Evolutionary conservation across 1,140 invertebrate genomes (phyloP), one percentile per base, ranked within the genome.

Genomic region (Dreissena rostriformis): DNA sequence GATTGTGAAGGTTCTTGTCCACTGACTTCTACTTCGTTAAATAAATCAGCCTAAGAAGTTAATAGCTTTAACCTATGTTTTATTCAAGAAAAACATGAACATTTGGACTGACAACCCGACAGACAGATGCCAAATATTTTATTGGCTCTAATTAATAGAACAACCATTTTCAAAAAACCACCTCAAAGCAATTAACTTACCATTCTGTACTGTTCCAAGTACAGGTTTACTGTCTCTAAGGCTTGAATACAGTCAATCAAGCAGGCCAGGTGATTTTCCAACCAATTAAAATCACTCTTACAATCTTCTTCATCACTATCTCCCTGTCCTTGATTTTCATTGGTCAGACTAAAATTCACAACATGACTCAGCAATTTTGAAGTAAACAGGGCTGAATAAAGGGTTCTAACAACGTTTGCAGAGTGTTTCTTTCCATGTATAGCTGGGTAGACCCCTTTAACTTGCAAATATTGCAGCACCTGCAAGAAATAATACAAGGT

Each of bases 301-400:
- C 1, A 73, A 2, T 65, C 22, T 24, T 28, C 61, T 53, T 68
- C 61, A 76, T 70, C 57, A 61, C 22, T 24, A n/a, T 61, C 57
- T n/a, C 57, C 57, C 22, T 61, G 57, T n/a, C 11, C 57, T 61
- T 61, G 57, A 61, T 61, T 61, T 61, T 61, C 57, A 61, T 61
- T 61, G 57, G 57, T 24, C 22, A 61, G 22, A n/a, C 17, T n/a
- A 24, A 12, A 61, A 12, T n/a, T 4, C n/a, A 52, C 52, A 28
- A 80, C 12, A 29, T 61, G 17, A n/a, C 63, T 53, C 52, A 81
- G 26, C 70, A 81, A 12, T 29, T 81, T 73, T 24, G 49, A 65
- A 49, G 77, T 84, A 61, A 78, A 78, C 65, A 78, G 74, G 75
- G 74, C 61, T 67, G 70, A 61, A 78, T 72, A 78, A 19, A 73